A percentile compares a stretch with the other conserved stretches of the same genome.
Conservation (phyloP, 2,113 vertebrate species). For the Nymphicus hollandicus region DNA sequence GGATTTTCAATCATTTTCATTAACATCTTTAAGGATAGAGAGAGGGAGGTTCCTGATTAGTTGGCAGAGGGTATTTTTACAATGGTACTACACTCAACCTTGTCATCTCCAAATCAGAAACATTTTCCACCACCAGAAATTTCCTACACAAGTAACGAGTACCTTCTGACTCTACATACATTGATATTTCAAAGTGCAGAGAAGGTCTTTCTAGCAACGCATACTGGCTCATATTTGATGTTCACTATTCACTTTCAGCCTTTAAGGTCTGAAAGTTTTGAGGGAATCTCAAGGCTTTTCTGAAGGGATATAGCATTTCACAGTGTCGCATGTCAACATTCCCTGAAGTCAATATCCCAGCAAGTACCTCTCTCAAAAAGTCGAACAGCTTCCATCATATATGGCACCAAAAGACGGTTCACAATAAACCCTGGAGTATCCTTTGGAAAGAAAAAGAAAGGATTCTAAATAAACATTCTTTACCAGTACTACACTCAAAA, state of each 20-base stretch:
- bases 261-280: not conserved
- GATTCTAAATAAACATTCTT: not conserved
- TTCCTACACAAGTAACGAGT: not conserved
- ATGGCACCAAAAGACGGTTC: slow-evolving; percentile 93
- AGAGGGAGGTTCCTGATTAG: not conserved
- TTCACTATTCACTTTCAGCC: not conserved
- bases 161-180: not conserved
- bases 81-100: not conserved
- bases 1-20: not conserved
- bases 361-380: slow-evolving; percentile 88
- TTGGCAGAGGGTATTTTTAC: not conserved
- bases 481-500: not conserved
- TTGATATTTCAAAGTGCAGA: not conserved
- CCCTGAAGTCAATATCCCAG: not conserved
- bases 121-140: not conserved
- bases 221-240: not conserved
- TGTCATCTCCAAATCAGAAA: not conserved
- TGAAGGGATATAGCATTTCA: not conserved
- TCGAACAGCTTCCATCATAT: slow-evolving; percentile 87
- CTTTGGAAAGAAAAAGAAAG: slow-evolving; percentile 59
- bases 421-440: slow-evolving; percentile 96
- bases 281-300: not conserved
- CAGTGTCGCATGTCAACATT: not conserved
- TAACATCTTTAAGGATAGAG: not conserved
- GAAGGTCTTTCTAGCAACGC: not conserved